Base-by-base conservation (phyloP, 64 coral and sea anemone species). In the Dendrophyllia cribrosa region DNA sequence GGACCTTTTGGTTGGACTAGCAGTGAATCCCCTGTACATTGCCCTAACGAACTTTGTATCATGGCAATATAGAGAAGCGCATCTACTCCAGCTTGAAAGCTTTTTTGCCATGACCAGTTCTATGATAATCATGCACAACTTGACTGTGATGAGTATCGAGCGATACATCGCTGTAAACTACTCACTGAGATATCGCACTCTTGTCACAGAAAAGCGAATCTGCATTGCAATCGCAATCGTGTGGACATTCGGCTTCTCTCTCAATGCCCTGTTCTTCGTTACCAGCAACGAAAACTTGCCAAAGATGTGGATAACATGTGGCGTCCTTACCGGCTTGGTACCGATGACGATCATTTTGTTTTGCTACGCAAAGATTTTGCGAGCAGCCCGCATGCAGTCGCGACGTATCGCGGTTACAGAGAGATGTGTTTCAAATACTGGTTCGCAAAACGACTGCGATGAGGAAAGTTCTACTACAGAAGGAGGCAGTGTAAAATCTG, bases 161-260 rank as follows among this genome's bases (percentile, higher is more conserved):
- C 78, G 89, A 11, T 91, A 83, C 21, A 91, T 83, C 21, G 89
- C 89, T 3, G 78, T 91, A 3, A 91, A 7, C 8, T 64, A 56
- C 48, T 43, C 89, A 14, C 10, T 91, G 53, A 70, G 78, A 11
- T 91, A 91, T 67, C 52, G 17, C 16, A 72, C 58, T 16, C 7
- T 91, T 9, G 79, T 91, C 6, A 91, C 89, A 22, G 80, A 52
- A 9, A 72, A 74, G 23, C 89, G 89, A 45, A 83, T 56, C 58
- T 46, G 8, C 24, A 63, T 83, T 4, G 52, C 52, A 14, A 70
- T 83, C 4, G 17, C 43, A 23, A 45, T 74, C 16, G 59, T 83
- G 16, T 91, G 89, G 89, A 4, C 63, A 7, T 91, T 91, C 16
- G 78, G 66, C 7, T 83, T 91, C 56, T 24, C 58, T 34, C 70